Evolutionary conservation across 2,888 invertebrate species (phyloP), one percentile per base, ranked within the genome.

Genomic region (Diaphora mendica): DNA sequence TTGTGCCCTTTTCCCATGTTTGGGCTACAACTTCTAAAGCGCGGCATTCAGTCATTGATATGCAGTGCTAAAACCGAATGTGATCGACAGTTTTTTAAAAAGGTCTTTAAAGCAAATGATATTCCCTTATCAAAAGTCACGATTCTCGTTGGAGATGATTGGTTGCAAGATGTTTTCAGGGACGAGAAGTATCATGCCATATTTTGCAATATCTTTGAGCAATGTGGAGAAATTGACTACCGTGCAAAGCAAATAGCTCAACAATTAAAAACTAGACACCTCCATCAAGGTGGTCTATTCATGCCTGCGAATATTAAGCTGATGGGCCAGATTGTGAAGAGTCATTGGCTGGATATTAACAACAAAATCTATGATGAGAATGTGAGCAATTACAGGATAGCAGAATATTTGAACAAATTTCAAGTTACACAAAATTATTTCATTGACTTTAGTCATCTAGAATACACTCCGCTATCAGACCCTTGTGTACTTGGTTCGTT

Each of bases 1-100:
- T 91, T 96, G 44, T 96, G 96, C 81, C 96, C 96, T 11, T 97
- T 97, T 87, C 97, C 97, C 1, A 81, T 97, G 64, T 96, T 97
- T 85, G 97, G 97, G 0, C 87, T 97, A 64, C 89, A 95, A 72
- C 90, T 97, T 88, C 90, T 97, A 33, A 96, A 96, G 85, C 92
- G 94, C 71, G 96, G 96, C 64, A 90, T 91, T 26, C 88, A 92
- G 73, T 91, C 91, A 65, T 85, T 96, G n/a, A 90, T 93, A 73
- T 96, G 96, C 85, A 89, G 90, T 81, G 93, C 93, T 65, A 91
- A 90, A 83, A 92, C 87, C 64, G 72, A 89, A 86, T 72, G 80
- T 44, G 94, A 96, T 75, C 88, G 92, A 82, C 77, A 85, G n/a
- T 93, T 96, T 77, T 90, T 96, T 67, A 84, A 89, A 70, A 87